These are phyloP conservation scores for Isoperla grammatica DNA, from an alignment of 2,888 invertebrate species.

Conservation along the genomic window DNA sequence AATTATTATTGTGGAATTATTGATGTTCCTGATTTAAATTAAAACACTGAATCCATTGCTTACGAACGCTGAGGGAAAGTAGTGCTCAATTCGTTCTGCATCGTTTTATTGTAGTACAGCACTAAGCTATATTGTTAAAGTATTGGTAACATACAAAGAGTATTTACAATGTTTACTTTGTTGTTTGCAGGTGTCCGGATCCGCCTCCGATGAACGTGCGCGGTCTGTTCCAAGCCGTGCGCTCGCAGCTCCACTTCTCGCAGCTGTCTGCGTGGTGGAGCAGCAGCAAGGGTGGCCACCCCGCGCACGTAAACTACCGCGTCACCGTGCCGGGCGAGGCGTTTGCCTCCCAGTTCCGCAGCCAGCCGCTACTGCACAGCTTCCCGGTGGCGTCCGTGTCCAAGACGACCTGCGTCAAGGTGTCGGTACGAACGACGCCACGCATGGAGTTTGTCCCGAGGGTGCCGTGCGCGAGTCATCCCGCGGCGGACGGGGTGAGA, in stretches of 20 bases:
- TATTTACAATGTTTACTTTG: not conserved
- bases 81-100: no score
- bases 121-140: no score
- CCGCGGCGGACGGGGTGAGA: conserved; percentile 21
- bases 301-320: conserved; percentile 56
- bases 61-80: no score
- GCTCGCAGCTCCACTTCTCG: conserved; percentile 94
- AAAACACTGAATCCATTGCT: no score
- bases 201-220: conserved; percentile 46
- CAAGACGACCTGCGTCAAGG: conserved; percentile 55
- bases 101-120: no score
- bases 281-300: conserved; percentile 42
- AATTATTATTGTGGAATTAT: no score
- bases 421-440: conserved; percentile 57
- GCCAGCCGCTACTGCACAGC: conserved; percentile 56
- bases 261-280: conserved; percentile 90
- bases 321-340: conserved; percentile 62
- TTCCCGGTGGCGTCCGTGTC: conserved; percentile 68
- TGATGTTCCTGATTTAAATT: no score
- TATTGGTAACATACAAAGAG: not conserved
- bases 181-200: not conserved
- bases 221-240: conserved; percentile 84
- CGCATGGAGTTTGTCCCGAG: conserved; percentile 66
- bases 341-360: conserved; percentile 50
- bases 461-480: conserved; percentile 50